Evolutionary conservation across 2,888 invertebrate genomes (phyloP), one percentile per base, ranked within the genome.

Genomic region (Eupithecia inturbata): DNA sequence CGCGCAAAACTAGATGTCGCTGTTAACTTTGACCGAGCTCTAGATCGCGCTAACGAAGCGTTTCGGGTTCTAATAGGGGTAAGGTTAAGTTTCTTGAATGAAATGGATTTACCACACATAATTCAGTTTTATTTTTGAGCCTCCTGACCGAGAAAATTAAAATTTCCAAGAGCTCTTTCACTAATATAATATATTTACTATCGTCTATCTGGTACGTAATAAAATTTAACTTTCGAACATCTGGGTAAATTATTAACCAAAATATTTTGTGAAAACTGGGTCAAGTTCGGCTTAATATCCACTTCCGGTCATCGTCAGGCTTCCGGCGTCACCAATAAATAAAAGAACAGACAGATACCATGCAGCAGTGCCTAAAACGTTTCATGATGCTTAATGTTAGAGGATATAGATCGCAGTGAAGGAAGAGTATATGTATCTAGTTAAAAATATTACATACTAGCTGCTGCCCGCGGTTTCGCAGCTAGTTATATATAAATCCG

Each of bases 121-220:
- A n/a, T n/a, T n/a, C n/a, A n/a, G n/a, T n/a, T n/a, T n/a, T n/a
- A n/a, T n/a, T n/a, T n/a, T n/a, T n/a, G n/a, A n/a, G n/a, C n/a
- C n/a, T n/a, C n/a, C n/a, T n/a, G n/a, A n/a, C n/a, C n/a, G n/a
- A n/a, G n/a, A n/a, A n/a, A n/a, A n/a, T n/a, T n/a, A n/a, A n/a
- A n/a, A n/a, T n/a, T n/a, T n/a, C n/a, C n/a, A n/a, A 57, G 26
- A 57, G 26, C 57, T 14, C 57, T 57, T 57, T 57, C 57, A 57
- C 57, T 5, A 57, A 26, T 22, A n/a, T 5, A 57, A 26, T 22
- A n/a, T 10, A 57, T 57, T 57, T 57, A 57, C 26, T 57, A 5
- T 14, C 57, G 14, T 12, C 12, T 7, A 26, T 57, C 26, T 57
- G 22, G 12, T 57, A 57, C 14, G 12, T 57, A 26, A 26, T 57